Base-by-base conservation (phyloP, 2,113 vertebrate genomes). In the Corythaeola cristata region DNA sequence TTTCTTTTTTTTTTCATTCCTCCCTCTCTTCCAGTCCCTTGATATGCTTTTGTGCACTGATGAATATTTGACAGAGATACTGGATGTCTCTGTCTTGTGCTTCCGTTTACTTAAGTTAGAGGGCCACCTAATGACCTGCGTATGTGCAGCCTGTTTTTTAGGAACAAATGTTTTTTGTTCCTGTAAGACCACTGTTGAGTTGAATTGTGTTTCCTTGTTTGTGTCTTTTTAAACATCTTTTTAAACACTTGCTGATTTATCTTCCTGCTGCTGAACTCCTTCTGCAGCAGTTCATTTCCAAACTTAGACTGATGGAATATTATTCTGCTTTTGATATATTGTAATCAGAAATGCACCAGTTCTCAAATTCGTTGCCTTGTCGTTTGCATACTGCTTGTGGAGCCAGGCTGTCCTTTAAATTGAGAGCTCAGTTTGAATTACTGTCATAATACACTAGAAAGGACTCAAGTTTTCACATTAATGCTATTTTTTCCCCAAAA, bases 71-170 rank as follows among this genome's bases (percentile, higher is more conserved):
- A 3, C 11, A 22, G 79, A 47, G 19, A 13, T 72, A 16, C 5
- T 30, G 53, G 23, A 15, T 87, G 35, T 28, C 39, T 66, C 6
- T 4, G 35, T 52, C 26, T 78, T 89, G 60, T 85, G 30, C 35
- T 95, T 68, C 73, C 17, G 12, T 77, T 88, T 64, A 20, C 53
- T 96, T 24, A 86, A 93, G 85, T 95, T 88, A 94, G 95, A 62
- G 94, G 71, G 96, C 96, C 96, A 97, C 92, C 96, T 97, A 93
- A 97, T 95, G 94, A 95, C 86, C 84, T 93, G 4, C 1, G 11
- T 27, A 4, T 0, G 3, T 84, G 90, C 59, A 95, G 78, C 56
- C 56, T 76, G 20, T 2, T 63, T 53, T 89, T 71, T 37, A n/a
- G 10, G 35, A 81, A 55, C 9, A 21, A 13, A 33, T 17, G 4